A percentile compares a stretch with the other conserved stretches of the same genome.
Evolutionary conservation across 2,113 vertebrate species (phyloP).

Genomic region (Trogon melanurus): DNA sequence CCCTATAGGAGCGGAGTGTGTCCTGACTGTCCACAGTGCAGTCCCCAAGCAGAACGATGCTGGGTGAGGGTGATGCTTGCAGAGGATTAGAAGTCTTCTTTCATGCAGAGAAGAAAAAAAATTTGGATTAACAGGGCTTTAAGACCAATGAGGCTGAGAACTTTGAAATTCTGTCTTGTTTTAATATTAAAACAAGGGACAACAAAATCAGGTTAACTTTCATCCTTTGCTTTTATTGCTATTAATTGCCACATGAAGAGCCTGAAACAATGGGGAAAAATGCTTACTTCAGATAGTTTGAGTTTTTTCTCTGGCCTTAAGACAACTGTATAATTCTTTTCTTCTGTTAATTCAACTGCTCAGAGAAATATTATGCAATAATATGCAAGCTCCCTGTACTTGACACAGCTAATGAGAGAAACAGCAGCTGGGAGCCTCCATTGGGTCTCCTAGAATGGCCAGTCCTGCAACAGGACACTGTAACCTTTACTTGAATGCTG

Average conservation of each 20-base stretch:
- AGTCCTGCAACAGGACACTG: not conserved
- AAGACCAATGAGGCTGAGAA: not conserved
- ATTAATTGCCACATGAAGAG: not conserved
- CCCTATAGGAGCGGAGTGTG: not conserved
- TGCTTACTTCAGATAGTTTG: not conserved
- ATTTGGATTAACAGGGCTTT: not conserved
- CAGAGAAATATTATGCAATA: not conserved
- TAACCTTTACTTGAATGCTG: not conserved
- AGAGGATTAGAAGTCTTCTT: not conserved
- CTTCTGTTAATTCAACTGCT: constrained; percentile 13
- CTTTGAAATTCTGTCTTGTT: not conserved
- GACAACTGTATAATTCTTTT: constrained; percentile 13
- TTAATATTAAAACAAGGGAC: not conserved
- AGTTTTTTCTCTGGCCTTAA: constrained; percentile 1
- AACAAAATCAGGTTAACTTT: constrained; percentile 8
- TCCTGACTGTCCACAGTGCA: not conserved
- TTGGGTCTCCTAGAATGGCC: not conserved
- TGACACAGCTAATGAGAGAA: not conserved
- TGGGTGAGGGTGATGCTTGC: not conserved
- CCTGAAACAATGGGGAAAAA: constrained; percentile 16
- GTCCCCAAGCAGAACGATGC: not conserved
- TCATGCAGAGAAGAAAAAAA: not conserved
- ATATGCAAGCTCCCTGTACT: not conserved
- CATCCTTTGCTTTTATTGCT: not conserved
- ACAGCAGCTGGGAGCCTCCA: not conserved